These are phyloP conservation scores for Saccostrea glomerata DNA, from an alignment of 1,140 invertebrate genomes.

Conservation along the genomic window DNA sequence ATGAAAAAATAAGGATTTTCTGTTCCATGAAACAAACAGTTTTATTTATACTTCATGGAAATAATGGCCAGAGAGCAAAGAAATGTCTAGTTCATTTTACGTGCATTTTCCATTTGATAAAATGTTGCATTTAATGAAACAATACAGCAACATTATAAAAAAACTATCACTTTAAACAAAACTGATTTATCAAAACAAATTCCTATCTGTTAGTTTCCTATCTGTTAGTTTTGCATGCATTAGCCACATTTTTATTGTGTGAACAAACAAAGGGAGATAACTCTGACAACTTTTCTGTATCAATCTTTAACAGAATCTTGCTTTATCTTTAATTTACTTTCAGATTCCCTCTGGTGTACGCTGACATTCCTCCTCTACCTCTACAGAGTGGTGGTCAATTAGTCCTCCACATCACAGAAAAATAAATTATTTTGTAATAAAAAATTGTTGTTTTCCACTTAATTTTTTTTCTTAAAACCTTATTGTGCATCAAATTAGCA, in stretches of 20 bases:
- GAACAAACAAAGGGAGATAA: conserved; percentile 16
- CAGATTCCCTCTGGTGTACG: not conserved
- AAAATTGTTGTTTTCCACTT: not conserved
- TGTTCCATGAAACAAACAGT: too few relatives aligned
- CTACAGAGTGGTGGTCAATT: not conserved
- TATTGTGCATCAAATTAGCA: not conserved
- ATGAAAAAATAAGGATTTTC: too few relatives aligned
- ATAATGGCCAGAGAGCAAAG: too few relatives aligned
- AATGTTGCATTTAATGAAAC: too few relatives aligned
- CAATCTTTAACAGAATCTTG: not conserved
- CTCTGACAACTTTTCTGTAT: not conserved
- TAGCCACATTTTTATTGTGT: not conserved
- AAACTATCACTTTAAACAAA: too few relatives aligned
- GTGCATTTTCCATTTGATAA: too few relatives aligned
- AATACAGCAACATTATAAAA: too few relatives aligned
- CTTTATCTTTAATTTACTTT: conserved; percentile 30
- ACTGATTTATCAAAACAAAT: too few relatives aligned
- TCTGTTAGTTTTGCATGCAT: too few relatives aligned
- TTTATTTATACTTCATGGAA: too few relatives aligned
- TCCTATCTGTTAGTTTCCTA: too few relatives aligned
- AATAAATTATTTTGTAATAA: conserved; percentile 21
- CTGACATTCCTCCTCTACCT: not conserved
- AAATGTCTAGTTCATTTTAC: too few relatives aligned
- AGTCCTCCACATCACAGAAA: not conserved
- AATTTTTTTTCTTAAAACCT: not conserved